Percentiles rank a stretch among this genome's conserved stretches.
Evolutionary conservation across 2,888 invertebrate species (phyloP).

Genomic region (Polyommatus icarus): DNA sequence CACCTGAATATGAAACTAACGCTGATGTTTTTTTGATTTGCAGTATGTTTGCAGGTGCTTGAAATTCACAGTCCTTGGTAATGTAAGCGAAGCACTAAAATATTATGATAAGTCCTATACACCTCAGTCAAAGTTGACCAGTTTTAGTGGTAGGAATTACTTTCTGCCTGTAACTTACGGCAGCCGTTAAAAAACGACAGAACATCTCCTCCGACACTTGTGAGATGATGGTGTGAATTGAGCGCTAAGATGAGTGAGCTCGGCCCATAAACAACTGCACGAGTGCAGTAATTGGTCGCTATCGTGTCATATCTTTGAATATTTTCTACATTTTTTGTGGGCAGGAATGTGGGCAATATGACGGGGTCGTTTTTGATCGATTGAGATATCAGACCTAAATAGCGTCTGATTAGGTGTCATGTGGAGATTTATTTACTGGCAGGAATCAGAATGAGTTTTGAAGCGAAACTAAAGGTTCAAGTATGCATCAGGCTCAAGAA

Average conservation of each 20-base stretch:
- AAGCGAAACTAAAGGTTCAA: not conserved
- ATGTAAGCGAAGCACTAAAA: no score
- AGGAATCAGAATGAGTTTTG: not conserved
- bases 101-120: no score
- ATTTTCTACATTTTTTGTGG: slow-evolving; percentile 40
- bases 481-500: not conserved
- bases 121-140: no score
- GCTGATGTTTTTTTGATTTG: no score
- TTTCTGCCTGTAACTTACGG: slow-evolving; percentile 45
- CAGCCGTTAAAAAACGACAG: slow-evolving; percentile 61
- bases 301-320: slow-evolving; percentile 54
- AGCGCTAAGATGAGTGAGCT: slow-evolving; percentile 75
- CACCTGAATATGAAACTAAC: no score
- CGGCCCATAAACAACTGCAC: slow-evolving; percentile 71
- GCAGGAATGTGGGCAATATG: slow-evolving; percentile 33
- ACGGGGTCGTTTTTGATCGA: slow-evolving; percentile 21
- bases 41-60: no score
- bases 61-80: no score
- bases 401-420: not conserved
- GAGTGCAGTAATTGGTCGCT: slow-evolving; percentile 70
- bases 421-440: not conserved
- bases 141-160: not conserved
- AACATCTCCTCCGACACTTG: slow-evolving; percentile 66
- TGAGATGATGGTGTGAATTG: slow-evolving; percentile 79
- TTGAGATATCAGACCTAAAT: not conserved